Evolutionary conservation across 2,113 vertebrate genomes (phyloP).

Genomic region (Hylia prasina): DNA sequence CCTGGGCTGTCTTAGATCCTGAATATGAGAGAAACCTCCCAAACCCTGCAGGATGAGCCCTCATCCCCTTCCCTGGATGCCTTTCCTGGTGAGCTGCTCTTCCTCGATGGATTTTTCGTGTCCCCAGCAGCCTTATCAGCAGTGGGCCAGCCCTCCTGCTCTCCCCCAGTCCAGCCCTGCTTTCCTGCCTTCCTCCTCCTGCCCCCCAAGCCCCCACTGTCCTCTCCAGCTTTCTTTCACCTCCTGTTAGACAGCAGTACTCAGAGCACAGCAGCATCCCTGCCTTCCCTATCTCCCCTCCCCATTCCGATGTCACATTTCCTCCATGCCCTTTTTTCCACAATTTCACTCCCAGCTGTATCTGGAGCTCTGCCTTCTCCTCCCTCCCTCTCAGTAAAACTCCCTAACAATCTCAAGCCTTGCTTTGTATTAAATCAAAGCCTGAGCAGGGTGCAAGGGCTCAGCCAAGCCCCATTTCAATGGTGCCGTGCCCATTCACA

Average conservation of each 20-base stretch:
- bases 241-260: not conserved
- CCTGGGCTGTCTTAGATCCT: not conserved
- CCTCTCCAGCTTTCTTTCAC: not conserved
- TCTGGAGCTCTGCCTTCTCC: not conserved
- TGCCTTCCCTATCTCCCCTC: not conserved
- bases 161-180: not conserved
- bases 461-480: not conserved
- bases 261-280: fast-evolving
- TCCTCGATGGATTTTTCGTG: fast-evolving
- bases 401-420: not conserved
- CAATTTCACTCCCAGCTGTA: not conserved
- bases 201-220: fast-evolving
- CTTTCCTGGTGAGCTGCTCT: not conserved
- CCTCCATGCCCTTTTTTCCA: not conserved
- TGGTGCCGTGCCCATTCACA: not conserved
- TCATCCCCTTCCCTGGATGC: not conserved
- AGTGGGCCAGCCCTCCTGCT: not conserved
- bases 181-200: not conserved
- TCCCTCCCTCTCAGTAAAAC: not conserved
- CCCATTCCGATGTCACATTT: fast-evolving
- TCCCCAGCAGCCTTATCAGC: fast-evolving
- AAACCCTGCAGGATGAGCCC: not conserved
- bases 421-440: not conserved
- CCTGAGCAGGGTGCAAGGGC: not conserved
- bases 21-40: not conserved